Conservation (phyloP, 2,797 vertebrate genomes). For the Monodelphis domestica region DNA sequence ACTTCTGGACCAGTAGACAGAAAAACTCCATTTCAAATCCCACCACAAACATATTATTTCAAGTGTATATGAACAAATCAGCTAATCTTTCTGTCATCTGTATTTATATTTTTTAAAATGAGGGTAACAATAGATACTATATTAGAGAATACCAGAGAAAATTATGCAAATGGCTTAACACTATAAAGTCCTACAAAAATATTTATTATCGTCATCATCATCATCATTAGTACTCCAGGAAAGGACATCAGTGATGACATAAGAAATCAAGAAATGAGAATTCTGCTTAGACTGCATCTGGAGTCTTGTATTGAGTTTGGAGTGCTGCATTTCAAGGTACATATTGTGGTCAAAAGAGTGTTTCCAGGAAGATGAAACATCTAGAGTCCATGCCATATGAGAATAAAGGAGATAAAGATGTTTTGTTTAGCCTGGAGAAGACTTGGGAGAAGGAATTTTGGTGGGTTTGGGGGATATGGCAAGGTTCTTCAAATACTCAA, state of each 20-base stretch:
- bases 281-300: neutral
- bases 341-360: neutral
- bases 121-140: neutral
- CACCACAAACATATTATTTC: neutral
- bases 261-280: neutral
- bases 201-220: neutral
- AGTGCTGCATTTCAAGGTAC: neutral
- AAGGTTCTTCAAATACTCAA: neutral
- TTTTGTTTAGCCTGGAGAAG: neutral
- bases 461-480: neutral
- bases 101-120: neutral
- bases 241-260: neutral
- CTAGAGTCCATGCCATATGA: neutral
- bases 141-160: neutral
- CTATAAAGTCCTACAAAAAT: neutral
- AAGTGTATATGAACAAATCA: neutral
- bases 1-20: neutral
- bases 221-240: neutral
- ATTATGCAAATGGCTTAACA: neutral
- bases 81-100: neutral
- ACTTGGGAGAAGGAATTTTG: neutral
- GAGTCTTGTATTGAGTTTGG: neutral
- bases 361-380: neutral
- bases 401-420: neutral
- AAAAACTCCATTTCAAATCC: neutral